Percentiles rank a stretch among this genome's conserved stretches.
phyloP scores from a whole-genome alignment of 2,113 vertebrate genomes.

The Turnix velox region DNA sequence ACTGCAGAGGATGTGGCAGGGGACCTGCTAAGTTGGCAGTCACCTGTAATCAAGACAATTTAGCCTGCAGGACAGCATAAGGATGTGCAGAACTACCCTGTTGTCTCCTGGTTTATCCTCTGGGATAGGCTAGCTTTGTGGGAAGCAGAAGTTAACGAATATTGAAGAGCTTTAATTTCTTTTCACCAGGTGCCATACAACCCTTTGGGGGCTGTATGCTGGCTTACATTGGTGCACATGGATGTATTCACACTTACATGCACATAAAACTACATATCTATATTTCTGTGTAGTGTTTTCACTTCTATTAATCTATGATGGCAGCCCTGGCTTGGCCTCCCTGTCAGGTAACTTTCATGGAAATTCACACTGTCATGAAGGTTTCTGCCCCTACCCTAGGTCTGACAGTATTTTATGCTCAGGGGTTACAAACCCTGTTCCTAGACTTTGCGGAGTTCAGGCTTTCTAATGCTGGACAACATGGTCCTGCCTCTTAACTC shows the following conservation, averaged over 20 bases:
- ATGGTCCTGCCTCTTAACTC: background rate
- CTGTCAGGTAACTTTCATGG: background rate
- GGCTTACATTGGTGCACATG: background rate
- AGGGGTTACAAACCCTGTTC: background rate
- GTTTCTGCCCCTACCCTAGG: background rate
- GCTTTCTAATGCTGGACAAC: background rate
- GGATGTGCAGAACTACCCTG: background rate
- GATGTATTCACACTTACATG: accelerated
- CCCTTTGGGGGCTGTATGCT: background rate
- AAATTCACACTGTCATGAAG: background rate
- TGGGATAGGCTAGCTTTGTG: background rate
- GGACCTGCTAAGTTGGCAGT: background rate
- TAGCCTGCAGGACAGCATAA: background rate
- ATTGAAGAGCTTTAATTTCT: background rate
- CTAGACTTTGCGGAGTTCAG: background rate
- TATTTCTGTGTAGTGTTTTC: background rate
- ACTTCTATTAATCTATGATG: background rate
- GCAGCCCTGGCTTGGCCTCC: background rate
- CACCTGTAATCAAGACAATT: background rate
- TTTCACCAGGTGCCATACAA: background rate
- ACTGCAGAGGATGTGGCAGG: background rate
- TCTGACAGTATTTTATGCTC: background rate
- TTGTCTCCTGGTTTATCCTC: background rate
- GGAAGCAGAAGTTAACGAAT: background rate
- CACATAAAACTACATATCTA: background rate